Evolutionary conservation across 2,113 vertebrate species (phyloP).

Genomic region (Calidris pygmaea): DNA sequence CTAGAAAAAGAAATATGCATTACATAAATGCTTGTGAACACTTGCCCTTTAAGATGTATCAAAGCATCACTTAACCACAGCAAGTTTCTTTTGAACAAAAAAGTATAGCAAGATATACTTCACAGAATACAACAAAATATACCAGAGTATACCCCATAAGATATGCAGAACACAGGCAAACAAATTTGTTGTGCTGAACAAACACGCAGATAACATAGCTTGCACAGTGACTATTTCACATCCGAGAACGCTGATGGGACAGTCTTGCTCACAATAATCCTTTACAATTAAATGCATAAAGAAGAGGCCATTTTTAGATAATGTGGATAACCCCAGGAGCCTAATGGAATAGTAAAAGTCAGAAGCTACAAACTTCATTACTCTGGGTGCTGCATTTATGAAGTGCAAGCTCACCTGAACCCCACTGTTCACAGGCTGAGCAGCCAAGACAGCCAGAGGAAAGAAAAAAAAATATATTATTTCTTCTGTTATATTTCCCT

Average conservation of each 20-base stretch:
- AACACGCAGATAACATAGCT: neutral
- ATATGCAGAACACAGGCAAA: neutral
- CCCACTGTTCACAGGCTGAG: neutral
- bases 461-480: neutral
- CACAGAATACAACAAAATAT: neutral
- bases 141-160: neutral
- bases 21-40: neutral
- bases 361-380: neutral
- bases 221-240: neutral
- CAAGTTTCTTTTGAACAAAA: conserved; percentile 3
- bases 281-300: neutral
- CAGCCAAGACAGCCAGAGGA: neutral
- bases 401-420: neutral
- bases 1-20: neutral
- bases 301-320: neutral
- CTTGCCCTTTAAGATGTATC: conserved; percentile 13
- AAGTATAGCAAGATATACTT: neutral
- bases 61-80: neutral
- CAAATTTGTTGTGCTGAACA: neutral
- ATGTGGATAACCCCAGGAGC: neutral
- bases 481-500: accelerated
- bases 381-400: accelerated
- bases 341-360: neutral
- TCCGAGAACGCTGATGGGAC: neutral
- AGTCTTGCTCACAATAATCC: neutral